Evolutionary conservation across 1,140 invertebrate genomes (phyloP).

Genomic region (Aphaenogaster floridana): DNA sequence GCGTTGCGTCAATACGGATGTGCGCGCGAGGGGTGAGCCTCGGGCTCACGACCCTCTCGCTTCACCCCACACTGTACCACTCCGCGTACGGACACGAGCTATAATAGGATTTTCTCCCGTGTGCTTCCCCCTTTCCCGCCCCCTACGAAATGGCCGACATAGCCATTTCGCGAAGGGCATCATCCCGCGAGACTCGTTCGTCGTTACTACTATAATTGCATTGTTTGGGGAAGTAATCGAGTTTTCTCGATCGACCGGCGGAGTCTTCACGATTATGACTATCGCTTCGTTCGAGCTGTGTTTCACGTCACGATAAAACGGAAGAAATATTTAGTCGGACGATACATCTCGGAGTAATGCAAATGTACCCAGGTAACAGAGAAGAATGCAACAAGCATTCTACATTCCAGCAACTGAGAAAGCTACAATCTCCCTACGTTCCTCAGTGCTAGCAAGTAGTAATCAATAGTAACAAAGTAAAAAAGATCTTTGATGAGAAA

Average conservation of each 20-base stretch:
- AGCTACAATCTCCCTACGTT: too few relatives aligned
- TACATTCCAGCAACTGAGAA: too few relatives aligned
- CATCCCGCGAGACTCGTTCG: slow-evolving; percentile 63
- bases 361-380: not conserved
- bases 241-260: slow-evolving; percentile 48
- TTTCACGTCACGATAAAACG: not conserved
- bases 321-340: not conserved
- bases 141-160: slow-evolving; percentile 74
- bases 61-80: slow-evolving; percentile 68
- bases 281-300: not conserved
- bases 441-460: too few relatives aligned
- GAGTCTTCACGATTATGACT: slow-evolving; percentile 1
- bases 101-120: slow-evolving; percentile 74
- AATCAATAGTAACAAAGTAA: too few relatives aligned
- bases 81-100: slow-evolving; percentile 64
- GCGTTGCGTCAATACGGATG: slow-evolving; percentile 82
- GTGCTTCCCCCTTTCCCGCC: slow-evolving; percentile 21
- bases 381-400: too few relatives aligned
- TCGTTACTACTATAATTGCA: slow-evolving; percentile 58
- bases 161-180: slow-evolving; percentile 65
- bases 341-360: not conserved
- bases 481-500: too few relatives aligned
- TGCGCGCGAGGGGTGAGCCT: slow-evolving; percentile 59
- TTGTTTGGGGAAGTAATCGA: slow-evolving; percentile 45
- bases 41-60: slow-evolving; percentile 47